Base-by-base conservation (phyloP, 2,888 invertebrate genomes). In the Watsonalla cultraria region DNA sequence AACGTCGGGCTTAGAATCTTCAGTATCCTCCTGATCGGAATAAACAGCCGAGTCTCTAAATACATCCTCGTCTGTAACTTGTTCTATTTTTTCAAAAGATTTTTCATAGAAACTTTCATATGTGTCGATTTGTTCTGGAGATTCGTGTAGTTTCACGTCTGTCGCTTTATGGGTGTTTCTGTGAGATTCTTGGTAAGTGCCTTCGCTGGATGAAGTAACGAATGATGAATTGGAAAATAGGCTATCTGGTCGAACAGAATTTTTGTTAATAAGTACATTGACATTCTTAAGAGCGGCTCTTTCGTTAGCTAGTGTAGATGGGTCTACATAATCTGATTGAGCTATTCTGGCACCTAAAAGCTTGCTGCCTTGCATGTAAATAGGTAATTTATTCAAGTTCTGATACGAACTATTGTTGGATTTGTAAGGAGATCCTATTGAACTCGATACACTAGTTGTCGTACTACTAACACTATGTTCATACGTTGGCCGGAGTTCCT, bases 311-410 rank as follows among this genome's bases (percentile, higher is more conserved):
- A 96, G 85, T 14, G 94, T 93, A 51, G 94, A 93, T 0, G 97
- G 96, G 77, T 97, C 96, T 0, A 95, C 96, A 69, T 97, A 97
- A 75, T 97, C 97, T 0, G 96, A 94, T 65, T 96, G 94, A 0
- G 97, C 97, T 76, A 98, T 96, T 61, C 97, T 93, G 46, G 97
- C 97, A 0, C 97, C 97, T 63, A 97, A 92, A 57, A 94, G 93
- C 62, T 95, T 95, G 64, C 96, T 96, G 9, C 96, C 96, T 81
- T 95, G 96, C 74, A 94, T 94, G 72, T 95, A 95, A 57, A 93
- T 88, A 13, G 92, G 92, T 33, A 92, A 70, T 72, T 91, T 91
- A 54, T 90, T 88, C 24, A 88, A 62, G 58, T 78, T 89, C 64
- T 90, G 88, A 56, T 82, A 77, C 11, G 84, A 88, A 71, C 78